phyloP scores from a whole-genome alignment of 1,140 invertebrate genomes.

The Glossosoma conforme region DNA sequence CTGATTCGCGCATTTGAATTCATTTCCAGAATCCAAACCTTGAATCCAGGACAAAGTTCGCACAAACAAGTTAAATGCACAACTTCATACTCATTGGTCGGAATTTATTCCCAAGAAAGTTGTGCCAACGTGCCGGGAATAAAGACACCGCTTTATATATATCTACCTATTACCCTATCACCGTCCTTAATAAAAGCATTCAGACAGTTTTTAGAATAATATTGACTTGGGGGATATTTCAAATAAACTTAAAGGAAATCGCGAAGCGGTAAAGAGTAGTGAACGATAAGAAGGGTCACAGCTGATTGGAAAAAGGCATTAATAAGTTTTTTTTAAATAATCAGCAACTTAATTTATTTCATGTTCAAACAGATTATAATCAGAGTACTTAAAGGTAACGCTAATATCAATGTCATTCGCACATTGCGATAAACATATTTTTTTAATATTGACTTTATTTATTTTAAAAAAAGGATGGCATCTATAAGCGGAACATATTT shows the following conservation, averaged over 20 bases:
- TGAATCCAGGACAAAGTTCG: slow-evolving; percentile 28
- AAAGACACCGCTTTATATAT: slow-evolving; percentile 5
- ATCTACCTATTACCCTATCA: not conserved
- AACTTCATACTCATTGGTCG: slow-evolving; percentile 25
- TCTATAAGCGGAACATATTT: too few species aligned
- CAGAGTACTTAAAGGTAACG: too few species aligned
- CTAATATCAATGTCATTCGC: too few species aligned
- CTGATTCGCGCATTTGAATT: slow-evolving; percentile 19
- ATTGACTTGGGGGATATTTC: slow-evolving; percentile 24
- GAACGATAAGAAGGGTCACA: not conserved
- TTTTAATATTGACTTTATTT: too few species aligned
- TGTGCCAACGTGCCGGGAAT: slow-evolving; percentile 25
- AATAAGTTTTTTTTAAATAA: too few species aligned
- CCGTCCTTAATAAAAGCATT: too few species aligned
- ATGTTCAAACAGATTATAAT: too few species aligned
- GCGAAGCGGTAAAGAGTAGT: not conserved
- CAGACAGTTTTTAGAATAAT: slow-evolving; percentile 26
- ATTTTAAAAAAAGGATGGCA: too few species aligned
- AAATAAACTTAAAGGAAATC: slow-evolving; percentile 20
- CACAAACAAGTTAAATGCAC: slow-evolving; percentile 26
- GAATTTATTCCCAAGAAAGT: slow-evolving; percentile 27
- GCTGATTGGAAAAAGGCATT: slow-evolving; percentile 4
- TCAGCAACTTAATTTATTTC: too few species aligned
- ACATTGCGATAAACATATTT: too few species aligned
- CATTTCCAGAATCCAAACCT: slow-evolving; percentile 22